Evolutionary conservation across 2,797 vertebrate genomes (phyloP).

Genomic region (Lates japonicus): DNA sequence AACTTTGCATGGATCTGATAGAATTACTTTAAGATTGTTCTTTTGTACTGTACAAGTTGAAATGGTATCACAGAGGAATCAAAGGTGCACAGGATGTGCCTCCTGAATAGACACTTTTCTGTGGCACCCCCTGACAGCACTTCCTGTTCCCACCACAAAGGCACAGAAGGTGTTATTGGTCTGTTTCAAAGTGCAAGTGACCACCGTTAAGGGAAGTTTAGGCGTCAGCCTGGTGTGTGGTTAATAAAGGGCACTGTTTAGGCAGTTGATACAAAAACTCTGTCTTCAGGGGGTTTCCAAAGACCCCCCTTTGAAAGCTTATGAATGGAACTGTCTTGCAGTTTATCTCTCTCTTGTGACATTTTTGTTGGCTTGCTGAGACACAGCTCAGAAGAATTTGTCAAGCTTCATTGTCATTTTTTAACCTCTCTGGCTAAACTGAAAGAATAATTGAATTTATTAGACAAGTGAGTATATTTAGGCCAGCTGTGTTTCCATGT

Average conservation of each 20-base stretch:
- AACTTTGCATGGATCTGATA: background rate
- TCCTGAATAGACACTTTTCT: slow-evolving; percentile 64
- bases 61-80: slow-evolving; percentile 1
- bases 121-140: background rate
- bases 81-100: slow-evolving; percentile 33
- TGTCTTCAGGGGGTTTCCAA: slow-evolving; percentile 20
- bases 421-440: slow-evolving; percentile 20
- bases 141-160: slow-evolving; percentile 19
- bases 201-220: slow-evolving; percentile 22
- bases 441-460: slow-evolving; percentile 25
- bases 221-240: slow-evolving; percentile 42
- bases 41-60: background rate
- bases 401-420: slow-evolving; percentile 27
- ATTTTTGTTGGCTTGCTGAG: slow-evolving; percentile 45
- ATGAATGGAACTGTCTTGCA: slow-evolving; percentile 30
- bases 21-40: slow-evolving; percentile 12
- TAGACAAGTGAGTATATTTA: slow-evolving; percentile 42
- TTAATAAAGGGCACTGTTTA: slow-evolving; percentile 45
- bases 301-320: slow-evolving; percentile 33
- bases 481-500: slow-evolving; percentile 47
- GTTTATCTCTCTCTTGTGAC: slow-evolving; percentile 44
- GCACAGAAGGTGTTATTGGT: slow-evolving; percentile 21
- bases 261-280: slow-evolving; percentile 34
- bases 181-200: slow-evolving; percentile 56
- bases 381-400: slow-evolving; percentile 29